Evolutionary conservation across 1,140 invertebrate genomes (phyloP).

Genomic region (Tetragonula clypearis): DNA sequence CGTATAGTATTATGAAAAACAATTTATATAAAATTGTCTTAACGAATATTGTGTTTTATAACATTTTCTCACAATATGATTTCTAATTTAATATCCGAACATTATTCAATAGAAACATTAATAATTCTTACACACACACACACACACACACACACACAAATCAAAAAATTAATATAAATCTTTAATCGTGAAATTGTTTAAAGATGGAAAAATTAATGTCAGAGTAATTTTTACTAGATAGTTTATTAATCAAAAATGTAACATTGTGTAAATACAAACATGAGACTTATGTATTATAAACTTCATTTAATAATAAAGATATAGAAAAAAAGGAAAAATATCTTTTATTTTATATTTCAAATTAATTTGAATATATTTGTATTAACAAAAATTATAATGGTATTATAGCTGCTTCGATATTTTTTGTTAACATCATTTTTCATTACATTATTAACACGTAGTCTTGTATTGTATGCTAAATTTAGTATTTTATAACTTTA

Average conservation of each 20-base stretch:
- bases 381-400: neutral
- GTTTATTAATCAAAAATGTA: neutral
- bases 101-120: slow-evolving; percentile 15
- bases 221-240: no score
- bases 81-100: neutral
- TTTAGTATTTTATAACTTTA: neutral
- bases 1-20: neutral
- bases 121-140: no score
- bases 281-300: neutral
- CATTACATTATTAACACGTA: neutral
- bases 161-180: slow-evolving; percentile 21
- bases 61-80: neutral
- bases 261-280: neutral
- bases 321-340: neutral
- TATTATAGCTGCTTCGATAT: neutral
- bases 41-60: neutral
- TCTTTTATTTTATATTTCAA: neutral
- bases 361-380: neutral
- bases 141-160: no score
- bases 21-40: slow-evolving; percentile 7
- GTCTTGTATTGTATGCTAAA: neutral
- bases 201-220: neutral
- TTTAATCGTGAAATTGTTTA: slow-evolving; percentile 39
- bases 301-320: neutral
- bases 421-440: neutral